A percentile compares a stretch with the other conserved stretches of the same genome.
phyloP scores from a whole-genome alignment of 2,888 invertebrate genomes.

The Erebia ligea region DNA sequence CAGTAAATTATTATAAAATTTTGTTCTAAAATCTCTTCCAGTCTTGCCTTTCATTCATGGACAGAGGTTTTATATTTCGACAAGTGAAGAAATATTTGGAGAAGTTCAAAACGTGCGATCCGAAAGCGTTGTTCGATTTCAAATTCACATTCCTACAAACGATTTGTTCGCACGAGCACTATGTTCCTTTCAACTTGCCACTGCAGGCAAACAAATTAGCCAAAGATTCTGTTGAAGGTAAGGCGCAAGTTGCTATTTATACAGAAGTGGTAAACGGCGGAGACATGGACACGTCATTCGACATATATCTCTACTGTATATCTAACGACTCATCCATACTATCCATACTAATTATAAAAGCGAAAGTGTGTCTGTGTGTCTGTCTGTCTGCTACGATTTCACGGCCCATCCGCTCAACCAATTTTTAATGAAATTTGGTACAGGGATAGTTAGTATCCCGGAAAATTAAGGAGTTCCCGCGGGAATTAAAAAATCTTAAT shows the following conservation, averaged over 20 bases:
- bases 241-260: conserved; percentile 17
- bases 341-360: too few species aligned
- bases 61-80: conserved; percentile 96
- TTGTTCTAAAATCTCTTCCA: conserved; percentile 68
- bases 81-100: conserved; percentile 94
- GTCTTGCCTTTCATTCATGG: conserved; percentile 95
- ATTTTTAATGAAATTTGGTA: too few species aligned
- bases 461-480: too few species aligned
- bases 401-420: too few species aligned
- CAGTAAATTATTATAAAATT: not conserved
- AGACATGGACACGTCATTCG: too few species aligned
- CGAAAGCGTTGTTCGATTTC: conserved; percentile 92
- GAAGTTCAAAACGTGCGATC: conserved; percentile 92
- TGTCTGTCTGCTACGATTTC: too few species aligned
- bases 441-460: too few species aligned
- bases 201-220: conserved; percentile 84
- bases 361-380: too few species aligned
- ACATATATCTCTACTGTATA: too few species aligned
- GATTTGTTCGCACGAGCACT: conserved; percentile 97
- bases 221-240: conserved; percentile 70
- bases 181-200: conserved; percentile 95
- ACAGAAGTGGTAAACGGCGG: too few species aligned
- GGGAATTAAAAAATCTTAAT: too few species aligned
- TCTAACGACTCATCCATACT: too few species aligned
- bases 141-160: conserved; percentile 96